Evolutionary conservation across 1,140 invertebrate genomes (phyloP).

Genomic region (Drosophila funebris): DNA sequence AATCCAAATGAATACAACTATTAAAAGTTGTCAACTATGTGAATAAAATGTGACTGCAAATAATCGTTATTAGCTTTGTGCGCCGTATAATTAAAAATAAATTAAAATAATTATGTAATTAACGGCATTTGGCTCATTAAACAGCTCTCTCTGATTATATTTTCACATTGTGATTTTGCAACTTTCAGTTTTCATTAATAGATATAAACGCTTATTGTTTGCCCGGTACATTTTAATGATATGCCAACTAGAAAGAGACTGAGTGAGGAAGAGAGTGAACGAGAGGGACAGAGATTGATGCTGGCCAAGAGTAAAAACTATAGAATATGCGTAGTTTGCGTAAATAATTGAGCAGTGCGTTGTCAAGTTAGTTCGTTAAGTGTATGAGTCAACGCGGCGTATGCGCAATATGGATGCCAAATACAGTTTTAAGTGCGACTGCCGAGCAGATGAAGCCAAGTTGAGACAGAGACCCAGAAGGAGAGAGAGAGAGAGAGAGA

Average conservation of each 20-base stretch:
- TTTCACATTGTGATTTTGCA: conserved; percentile 20
- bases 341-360: neutral
- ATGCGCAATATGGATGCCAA: conserved; percentile 22
- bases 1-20: neutral
- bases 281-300: neutral
- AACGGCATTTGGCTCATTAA: conserved; percentile 18
- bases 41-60: too few species aligned
- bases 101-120: conserved; percentile 29
- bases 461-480: neutral
- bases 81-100: conserved; percentile 35
- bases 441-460: neutral
- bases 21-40: conserved; percentile 20
- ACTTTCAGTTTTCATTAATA: neutral
- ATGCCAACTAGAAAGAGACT: neutral
- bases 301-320: neutral
- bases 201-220: neutral
- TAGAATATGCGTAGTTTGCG: neutral
- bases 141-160: neutral
- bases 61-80: conserved; percentile 37
- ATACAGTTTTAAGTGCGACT: neutral
- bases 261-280: neutral
- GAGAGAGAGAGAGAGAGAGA: neutral
- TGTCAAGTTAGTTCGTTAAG: neutral
- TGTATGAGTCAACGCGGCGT: conserved; percentile 17
- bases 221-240: conserved; percentile 3